Conservation (phyloP, 2,113 vertebrate species). For the Bubo scandiacus region DNA sequence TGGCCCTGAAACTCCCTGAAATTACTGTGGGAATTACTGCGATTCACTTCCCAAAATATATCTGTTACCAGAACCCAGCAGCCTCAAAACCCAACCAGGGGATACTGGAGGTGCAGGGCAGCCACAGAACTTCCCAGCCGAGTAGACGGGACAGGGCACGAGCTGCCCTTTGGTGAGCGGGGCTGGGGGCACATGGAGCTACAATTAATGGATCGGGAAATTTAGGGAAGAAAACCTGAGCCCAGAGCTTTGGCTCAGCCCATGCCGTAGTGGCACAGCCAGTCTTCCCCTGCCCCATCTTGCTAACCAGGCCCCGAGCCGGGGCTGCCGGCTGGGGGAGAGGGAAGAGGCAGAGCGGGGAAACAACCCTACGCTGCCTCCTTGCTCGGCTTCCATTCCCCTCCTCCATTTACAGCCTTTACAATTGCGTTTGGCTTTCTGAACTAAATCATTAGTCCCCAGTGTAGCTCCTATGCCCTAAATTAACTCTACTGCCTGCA, state of each 20-base stretch:
- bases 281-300: background rate
- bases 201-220: background rate
- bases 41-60: background rate
- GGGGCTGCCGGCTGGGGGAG: background rate
- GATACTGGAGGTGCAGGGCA: background rate
- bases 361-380: background rate
- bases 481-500: background rate
- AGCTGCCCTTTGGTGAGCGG: accelerated
- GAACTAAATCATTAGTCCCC: background rate
- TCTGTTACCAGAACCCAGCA: background rate
- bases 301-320: background rate
- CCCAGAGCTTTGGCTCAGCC: background rate
- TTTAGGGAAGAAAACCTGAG: background rate
- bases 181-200: background rate
- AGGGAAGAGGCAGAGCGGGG: background rate
- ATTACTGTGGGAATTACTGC: background rate
- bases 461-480: background rate
- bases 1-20: background rate
- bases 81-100: background rate
- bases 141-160: background rate
- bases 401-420: background rate
- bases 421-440: background rate
- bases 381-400: background rate
- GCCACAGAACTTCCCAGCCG: accelerated
- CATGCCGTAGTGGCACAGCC: accelerated